Evolutionary conservation across 2,113 vertebrate species (phyloP), one percentile per base, ranked within the genome.

Genomic region (Pleuronectes platessa): DNA sequence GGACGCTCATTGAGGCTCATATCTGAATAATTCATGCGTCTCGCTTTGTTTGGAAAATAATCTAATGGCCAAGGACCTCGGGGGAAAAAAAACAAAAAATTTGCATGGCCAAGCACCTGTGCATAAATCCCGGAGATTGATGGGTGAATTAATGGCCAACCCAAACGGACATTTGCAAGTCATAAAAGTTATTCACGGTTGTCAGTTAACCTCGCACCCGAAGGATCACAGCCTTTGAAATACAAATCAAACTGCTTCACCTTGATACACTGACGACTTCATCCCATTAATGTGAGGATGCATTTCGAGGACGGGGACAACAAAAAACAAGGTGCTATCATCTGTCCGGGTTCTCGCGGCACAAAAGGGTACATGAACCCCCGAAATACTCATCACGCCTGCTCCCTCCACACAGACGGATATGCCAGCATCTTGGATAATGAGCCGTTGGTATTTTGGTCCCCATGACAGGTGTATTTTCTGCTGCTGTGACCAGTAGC

Each of bases 131-230:
- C n/a, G 65, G 65, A 86, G 87, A 92, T 69, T 90, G 91, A 92
- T 91, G 89, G 91, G 82, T 74, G 83, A 90, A 92, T 87, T 90
- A 89, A 90, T 88, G 72, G 82, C 70, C 71, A 71, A 79, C 11
- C 86, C 86, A 85, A 89, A 84, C 20, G 74, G 88, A 92, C 92
- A 92, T 93, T 93, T 92, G 90, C 91, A 93, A 94, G 91, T 92
- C 88, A 92, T 86, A 81, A 90, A 86, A 87, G 86, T 88, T 91
- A 83, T 89, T 85, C 88, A 84, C 12, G 74, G 77, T 67, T 88
- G 92, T 88, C 90, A 88, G 88, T 90, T 91, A 92, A 89, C 86
- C 88, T 83, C 71, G 17, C 81, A 81, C 80, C 84, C 84, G 91
- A 91, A 93, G 89, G 89, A 88, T 81, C 79, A 37, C 77, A 74